A percentile compares a stretch with the other conserved stretches of the same genome.
These are phyloP conservation scores for Luehdorfia chinensis DNA, from an alignment of 1,140 invertebrate genomes.

Conservation along the genomic window DNA sequence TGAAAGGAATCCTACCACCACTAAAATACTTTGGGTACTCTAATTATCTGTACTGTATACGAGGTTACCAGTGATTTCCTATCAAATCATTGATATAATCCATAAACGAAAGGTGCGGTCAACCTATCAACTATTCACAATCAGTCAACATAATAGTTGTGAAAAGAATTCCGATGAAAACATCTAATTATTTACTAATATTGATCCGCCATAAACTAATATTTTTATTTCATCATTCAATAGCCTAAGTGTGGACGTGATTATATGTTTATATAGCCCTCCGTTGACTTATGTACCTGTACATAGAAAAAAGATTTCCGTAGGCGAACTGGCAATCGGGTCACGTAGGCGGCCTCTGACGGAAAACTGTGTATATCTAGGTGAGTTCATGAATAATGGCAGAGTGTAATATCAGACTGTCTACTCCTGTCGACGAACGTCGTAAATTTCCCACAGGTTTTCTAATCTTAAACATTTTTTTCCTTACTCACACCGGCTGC, in stretches of 20 bases:
- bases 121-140: too few species aligned
- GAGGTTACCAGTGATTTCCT: too few species aligned
- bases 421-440: constrained; percentile 15
- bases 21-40: too few species aligned
- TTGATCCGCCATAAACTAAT: too few species aligned
- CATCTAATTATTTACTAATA: too few species aligned
- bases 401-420: constrained; percentile 24
- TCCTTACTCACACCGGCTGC: constrained; percentile 12
- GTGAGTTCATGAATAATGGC: constrained; percentile 32
- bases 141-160: too few species aligned
- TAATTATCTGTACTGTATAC: too few species aligned
- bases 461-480: constrained; percentile 18
- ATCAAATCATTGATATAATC: too few species aligned
- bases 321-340: constrained; percentile 18
- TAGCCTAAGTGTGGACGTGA: constrained; percentile 5
- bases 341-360: constrained; percentile 26
- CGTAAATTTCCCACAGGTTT: constrained; percentile 31
- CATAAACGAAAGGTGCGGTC: too few species aligned
- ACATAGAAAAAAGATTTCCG: constrained; percentile 22
- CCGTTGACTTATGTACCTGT: constrained; percentile 16
- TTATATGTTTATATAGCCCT: constrained; percentile 5
- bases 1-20: too few species aligned
- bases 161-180: too few species aligned
- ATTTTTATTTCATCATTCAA: constrained; percentile 1
- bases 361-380: constrained; percentile 28